phyloP scores from a whole-genome alignment of 2,797 vertebrate species.

The Hemitrygon akajei region DNA sequence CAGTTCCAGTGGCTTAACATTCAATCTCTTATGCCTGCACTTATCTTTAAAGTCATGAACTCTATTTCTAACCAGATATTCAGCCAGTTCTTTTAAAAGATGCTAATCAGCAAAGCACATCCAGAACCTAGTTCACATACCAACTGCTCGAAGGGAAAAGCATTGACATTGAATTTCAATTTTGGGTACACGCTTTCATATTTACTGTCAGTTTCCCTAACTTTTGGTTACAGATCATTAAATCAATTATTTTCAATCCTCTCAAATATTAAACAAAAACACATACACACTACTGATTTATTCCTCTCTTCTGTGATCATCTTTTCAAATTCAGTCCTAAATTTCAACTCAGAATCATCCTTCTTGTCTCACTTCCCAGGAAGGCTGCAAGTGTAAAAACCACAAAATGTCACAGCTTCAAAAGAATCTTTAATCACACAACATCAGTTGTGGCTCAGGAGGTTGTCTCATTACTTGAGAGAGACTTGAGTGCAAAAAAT shows the following conservation, averaged over 20 bases:
- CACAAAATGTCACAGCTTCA: neutral
- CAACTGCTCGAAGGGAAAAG: neutral
- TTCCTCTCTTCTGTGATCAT: neutral
- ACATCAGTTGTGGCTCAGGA: too few relatives aligned
- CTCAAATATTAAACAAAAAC: neutral
- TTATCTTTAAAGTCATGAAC: slow-evolving; percentile 16
- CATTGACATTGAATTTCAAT: neutral
- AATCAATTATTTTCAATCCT: neutral
- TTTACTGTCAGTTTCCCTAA: neutral
- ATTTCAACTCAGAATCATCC: neutral
- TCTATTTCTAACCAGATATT: slow-evolving; percentile 30
- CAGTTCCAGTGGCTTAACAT: slow-evolving; percentile 22
- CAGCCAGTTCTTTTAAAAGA: slow-evolving; percentile 2
- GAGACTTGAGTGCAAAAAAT: too few relatives aligned
- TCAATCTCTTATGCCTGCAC: slow-evolving; percentile 7
- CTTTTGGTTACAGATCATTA: too few relatives aligned
- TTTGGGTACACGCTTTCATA: neutral
- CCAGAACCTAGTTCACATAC: neutral
- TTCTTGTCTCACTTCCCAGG: neutral
- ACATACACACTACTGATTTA: too few relatives aligned
- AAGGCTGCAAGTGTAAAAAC: neutral
- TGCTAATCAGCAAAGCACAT: slow-evolving; percentile 26
- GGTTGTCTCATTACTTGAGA: too few relatives aligned
- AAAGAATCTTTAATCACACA: neutral
- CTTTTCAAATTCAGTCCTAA: neutral